Conservation (phyloP, 2,113 vertebrate species). For the Sinocyclocheilus grahami region DNA sequence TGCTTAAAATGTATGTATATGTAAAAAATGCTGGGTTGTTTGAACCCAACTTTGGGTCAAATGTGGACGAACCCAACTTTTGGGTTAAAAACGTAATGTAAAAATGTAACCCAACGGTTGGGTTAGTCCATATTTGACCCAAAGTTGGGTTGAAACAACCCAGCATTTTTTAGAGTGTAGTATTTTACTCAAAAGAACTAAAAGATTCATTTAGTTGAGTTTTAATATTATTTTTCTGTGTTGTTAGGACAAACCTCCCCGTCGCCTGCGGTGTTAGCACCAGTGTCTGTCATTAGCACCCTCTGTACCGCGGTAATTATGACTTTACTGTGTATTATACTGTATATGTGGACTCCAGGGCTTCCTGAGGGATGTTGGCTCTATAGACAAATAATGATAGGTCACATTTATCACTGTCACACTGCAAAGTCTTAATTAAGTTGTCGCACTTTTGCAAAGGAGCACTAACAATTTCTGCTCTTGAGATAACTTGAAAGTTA, state of each 20-base stretch:
- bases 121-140: no score
- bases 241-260: background rate
- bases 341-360: background rate
- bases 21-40: no score
- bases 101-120: no score
- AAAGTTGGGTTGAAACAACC: no score
- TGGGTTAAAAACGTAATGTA: no score
- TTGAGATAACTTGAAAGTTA: background rate
- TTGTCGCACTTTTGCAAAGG: conserved; percentile 2
- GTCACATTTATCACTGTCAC: conserved; percentile 21
- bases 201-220: background rate
- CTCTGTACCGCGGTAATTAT: background rate
- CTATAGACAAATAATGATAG: conserved; percentile 35
- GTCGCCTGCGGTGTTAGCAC: background rate
- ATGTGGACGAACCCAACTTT: no score
- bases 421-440: conserved; percentile 10
- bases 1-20: background rate
- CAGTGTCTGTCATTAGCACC: background rate
- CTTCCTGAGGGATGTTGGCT: background rate
- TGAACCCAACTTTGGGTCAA: no score
- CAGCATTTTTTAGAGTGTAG: background rate
- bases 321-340: conserved; percentile 6
- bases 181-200: background rate
- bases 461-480: background rate
- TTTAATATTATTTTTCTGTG: background rate